Evolutionary conservation across 2,888 invertebrate species (phyloP), one percentile per base, ranked within the genome.

Genomic region (Caenorhabditis sinica): DNA sequence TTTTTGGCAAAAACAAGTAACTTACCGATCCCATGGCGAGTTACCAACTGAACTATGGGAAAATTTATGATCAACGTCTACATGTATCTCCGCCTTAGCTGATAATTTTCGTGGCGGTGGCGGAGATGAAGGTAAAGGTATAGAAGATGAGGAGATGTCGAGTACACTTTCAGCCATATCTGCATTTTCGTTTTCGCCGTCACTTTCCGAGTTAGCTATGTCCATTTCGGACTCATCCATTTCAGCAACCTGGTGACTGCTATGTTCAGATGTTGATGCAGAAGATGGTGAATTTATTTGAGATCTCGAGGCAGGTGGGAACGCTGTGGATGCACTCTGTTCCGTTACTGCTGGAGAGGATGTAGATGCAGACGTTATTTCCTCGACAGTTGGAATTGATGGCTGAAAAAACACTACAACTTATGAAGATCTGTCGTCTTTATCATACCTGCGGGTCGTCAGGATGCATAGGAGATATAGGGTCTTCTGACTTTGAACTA

Each of bases 141-240:
- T 49, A 25, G 73, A 63, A 2, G 51, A 63, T 4, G 49, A 33
- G 20, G 73, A 45, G 11, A 13, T 33, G 9, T 49, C n/a, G 5
- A 6, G 33, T 11, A 56, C 8, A 28, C 23, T 56, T 23, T 23
- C 49, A 0, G 6, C 33, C 9, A 56, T 56, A 28, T 40, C 63
- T 11, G 58, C 60, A 6, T 0, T n/a, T 8, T 61, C 51, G n/a
- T 30, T 56, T 43, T 72, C 65, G 5, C 65, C 65, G 1, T 65
- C 72, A 45, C 80, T 80, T 15, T 66, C 73, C 2, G 80, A 81
- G 36, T 81, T 49, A 15, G 73, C 80, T 73, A 81, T 81, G 9
- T 81, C 80, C 80, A 81, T 81, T 8, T 80, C 80, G 0, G 77
- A 77, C 5, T 77, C 76, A 5, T 72, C 60, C 9, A 36, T 45